Evolutionary conservation across 2,888 invertebrate genomes (phyloP).

Genomic region (Phrixothrix hirtus): DNA sequence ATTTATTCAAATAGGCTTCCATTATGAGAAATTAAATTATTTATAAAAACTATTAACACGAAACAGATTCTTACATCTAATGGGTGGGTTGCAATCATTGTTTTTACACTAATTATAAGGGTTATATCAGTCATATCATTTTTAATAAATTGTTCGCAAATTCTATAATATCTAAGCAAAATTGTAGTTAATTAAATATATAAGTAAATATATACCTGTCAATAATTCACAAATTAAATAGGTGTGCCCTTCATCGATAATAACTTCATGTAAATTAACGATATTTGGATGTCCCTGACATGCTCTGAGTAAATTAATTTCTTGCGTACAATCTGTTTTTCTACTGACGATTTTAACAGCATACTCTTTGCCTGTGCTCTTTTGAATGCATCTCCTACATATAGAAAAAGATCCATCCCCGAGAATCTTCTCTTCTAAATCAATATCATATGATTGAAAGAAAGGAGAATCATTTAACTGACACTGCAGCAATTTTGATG

Average conservation of each 20-base stretch:
- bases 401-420: conserved; percentile 91
- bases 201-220: conserved; percentile 52
- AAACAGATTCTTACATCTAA: too few species aligned
- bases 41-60: too few species aligned
- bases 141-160: too few species aligned
- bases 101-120: too few species aligned
- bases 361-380: conserved; percentile 72
- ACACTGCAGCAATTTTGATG: conserved; percentile 43
- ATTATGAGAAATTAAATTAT: too few species aligned
- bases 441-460: conserved; percentile 81
- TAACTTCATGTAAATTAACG: conserved; percentile 80
- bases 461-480: conserved; percentile 71
- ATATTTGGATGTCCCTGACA: conserved; percentile 91
- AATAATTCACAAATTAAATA: conserved; percentile 90
- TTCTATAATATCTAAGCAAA: too few species aligned
- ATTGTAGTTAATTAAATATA: neutral
- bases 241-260: conserved; percentile 81
- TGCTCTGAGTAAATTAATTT: conserved; percentile 75
- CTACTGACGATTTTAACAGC: conserved; percentile 87
- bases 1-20: too few species aligned
- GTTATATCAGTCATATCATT: too few species aligned
- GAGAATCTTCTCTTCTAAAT: conserved; percentile 68
- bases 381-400: conserved; percentile 78
- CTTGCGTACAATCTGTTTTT: conserved; percentile 68
- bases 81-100: too few species aligned